Evolutionary conservation across 2,888 invertebrate genomes (phyloP), one percentile per base, ranked within the genome.

Genomic region (Oxytorus armatus): DNA sequence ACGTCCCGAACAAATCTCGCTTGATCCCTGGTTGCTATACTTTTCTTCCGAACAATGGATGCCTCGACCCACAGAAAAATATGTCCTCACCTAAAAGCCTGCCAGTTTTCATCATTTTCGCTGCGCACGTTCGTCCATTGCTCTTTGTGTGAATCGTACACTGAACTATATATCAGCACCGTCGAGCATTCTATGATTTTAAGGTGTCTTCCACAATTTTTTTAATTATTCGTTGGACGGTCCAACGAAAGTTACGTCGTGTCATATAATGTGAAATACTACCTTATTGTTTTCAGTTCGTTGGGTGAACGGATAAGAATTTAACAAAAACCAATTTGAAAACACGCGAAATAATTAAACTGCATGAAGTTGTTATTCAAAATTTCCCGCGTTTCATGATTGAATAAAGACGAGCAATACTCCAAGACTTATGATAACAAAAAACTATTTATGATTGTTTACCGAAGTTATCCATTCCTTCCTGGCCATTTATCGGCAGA

Each of bases 21-120:
- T 85, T 86, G 87, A 88, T 86, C 88, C 87, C 83, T 81, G 82
- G 79, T 75, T 77, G 77, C 63, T 73, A 74, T 73, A 82, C 86
- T 79, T 85, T 74, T 81, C 63, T 76, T 77, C 49, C 74, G 78
- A 47, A 87, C 86, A 87, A 88, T 86, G 61, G 75, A 36, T 21
- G 21, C 65, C 70, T 77, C 68, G 74, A 69, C 78, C 70, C 72
- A 69, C 14, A 68, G 63, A 73, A 77, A 77, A 79, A 76, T 70
- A 75, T 66, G 72, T 78, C 78, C 53, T 65, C 65, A 79, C 78
- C 79, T 72, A 61, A 79, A 79, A 75, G 51, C 44, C 36, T 44
- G 23, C 18, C 75, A 72, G 55, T 76, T 79, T 81, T 78, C 75
- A 74, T 76, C 72, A 76, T 79, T 66, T 76, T 79, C 3, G 21